phyloP scores from a whole-genome alignment of 2,888 invertebrate species.

The Pecten maximus region DNA sequence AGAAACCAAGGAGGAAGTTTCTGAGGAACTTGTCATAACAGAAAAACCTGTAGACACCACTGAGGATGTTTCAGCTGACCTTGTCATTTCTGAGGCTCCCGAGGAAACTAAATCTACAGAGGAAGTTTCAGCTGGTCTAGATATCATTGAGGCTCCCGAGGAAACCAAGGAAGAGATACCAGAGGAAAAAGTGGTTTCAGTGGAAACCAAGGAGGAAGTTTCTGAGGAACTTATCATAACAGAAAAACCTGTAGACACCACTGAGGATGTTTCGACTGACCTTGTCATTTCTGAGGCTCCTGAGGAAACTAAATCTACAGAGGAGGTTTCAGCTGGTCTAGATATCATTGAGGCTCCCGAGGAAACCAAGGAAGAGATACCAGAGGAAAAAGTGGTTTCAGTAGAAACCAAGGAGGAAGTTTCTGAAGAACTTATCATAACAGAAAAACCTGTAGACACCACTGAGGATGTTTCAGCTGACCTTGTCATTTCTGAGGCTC shows the following conservation, averaged over 20 bases:
- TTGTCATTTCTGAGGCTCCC: neutral
- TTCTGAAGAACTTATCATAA: no score
- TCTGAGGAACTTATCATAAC: neutral
- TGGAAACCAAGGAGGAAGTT: constrained; percentile 44
- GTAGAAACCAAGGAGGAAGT: no score
- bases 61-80: constrained; percentile 35
- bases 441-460: no score
- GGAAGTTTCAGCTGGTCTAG: neutral
- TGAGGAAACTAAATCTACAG: no score
- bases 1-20: constrained; percentile 37
- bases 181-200: constrained; percentile 31
- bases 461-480: no score
- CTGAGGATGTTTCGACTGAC: constrained; percentile 78
- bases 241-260: constrained; percentile 62
- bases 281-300: no score
- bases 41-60: constrained; percentile 42
- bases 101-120: constrained; percentile 46
- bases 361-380: no score
- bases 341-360: no score
- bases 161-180: constrained; percentile 39
- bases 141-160: neutral
- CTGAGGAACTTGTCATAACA: constrained; percentile 8
- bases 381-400: no score
- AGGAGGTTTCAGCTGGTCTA: no score
- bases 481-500: no score